These are phyloP conservation scores for Pagetopsis macropterus DNA, from an alignment of 2,797 vertebrate genomes.

Conservation along the genomic window DNA sequence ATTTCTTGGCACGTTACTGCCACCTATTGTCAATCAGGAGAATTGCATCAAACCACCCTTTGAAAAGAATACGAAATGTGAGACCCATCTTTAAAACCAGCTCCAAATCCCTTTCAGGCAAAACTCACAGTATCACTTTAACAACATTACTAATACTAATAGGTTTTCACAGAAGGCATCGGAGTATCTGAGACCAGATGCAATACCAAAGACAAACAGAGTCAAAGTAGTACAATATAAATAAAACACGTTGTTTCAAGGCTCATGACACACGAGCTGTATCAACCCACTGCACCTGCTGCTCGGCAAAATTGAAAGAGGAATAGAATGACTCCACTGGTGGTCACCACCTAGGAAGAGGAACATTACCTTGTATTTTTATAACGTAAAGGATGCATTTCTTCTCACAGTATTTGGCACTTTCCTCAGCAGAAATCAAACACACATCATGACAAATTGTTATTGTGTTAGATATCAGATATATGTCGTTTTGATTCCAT, in stretches of 20 bases:
- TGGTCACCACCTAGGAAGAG: neutral
- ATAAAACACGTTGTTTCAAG: neutral
- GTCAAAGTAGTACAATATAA: too few relatives aligned
- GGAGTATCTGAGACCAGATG: slow-evolving; percentile 2
- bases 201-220: neutral
- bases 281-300: slow-evolving; percentile 7
- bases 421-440: neutral
- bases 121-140: neutral
- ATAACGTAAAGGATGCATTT: neutral
- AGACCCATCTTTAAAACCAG: neutral
- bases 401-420: neutral
- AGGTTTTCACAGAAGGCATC: neutral
- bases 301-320: neutral
- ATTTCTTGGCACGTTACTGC: neutral
- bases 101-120: too few relatives aligned
- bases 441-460: neutral
- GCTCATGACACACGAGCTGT: neutral
- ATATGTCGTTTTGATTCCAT: neutral
- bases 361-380: neutral
- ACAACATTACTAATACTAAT: neutral
- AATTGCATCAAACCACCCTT: neutral
- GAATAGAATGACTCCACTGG: neutral
- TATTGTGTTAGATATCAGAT: too few relatives aligned
- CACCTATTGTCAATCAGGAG: neutral
- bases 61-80: neutral